Evolutionary conservation across 2,113 vertebrate genomes (phyloP).

Genomic region (Rhinoderma darwinii): DNA sequence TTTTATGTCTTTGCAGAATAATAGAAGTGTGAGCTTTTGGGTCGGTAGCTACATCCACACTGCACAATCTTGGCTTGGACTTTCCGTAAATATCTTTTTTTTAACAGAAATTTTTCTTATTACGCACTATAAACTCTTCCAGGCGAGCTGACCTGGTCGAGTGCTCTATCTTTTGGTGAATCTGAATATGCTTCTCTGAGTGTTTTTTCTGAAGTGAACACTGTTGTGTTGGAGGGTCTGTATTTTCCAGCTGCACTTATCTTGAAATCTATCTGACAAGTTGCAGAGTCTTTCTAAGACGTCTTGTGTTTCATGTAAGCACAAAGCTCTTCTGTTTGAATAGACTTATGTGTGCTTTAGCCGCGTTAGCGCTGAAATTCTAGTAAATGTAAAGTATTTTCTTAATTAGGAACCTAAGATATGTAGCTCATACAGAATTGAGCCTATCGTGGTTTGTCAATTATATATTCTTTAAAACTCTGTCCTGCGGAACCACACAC

Average conservation of each 20-base stretch:
- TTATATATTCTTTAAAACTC: no score
- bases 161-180: neutral
- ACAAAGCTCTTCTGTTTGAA: slow-evolving; percentile 14
- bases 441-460: neutral
- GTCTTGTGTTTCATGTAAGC: neutral
- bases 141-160: neutral
- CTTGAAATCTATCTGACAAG: slow-evolving; percentile 21
- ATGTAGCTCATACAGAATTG: neutral
- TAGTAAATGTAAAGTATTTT: neutral
- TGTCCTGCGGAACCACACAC: no score
- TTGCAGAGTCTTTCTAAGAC: neutral
- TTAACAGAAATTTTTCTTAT: neutral
- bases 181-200: neutral
- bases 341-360: neutral
- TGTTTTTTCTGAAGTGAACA: neutral
- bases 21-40: no score
- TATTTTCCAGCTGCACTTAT: neutral
- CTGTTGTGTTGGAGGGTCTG: neutral
- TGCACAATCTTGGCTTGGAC: neutral
- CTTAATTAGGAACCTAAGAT: neutral
- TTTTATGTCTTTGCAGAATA: neutral
- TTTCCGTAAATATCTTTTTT: slow-evolving; percentile 2
- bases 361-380: neutral
- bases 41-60: neutral
- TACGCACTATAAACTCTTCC: neutral